Evolutionary conservation across 2,888 invertebrate genomes (phyloP).

Genomic region (Adelognathus sp.): DNA sequence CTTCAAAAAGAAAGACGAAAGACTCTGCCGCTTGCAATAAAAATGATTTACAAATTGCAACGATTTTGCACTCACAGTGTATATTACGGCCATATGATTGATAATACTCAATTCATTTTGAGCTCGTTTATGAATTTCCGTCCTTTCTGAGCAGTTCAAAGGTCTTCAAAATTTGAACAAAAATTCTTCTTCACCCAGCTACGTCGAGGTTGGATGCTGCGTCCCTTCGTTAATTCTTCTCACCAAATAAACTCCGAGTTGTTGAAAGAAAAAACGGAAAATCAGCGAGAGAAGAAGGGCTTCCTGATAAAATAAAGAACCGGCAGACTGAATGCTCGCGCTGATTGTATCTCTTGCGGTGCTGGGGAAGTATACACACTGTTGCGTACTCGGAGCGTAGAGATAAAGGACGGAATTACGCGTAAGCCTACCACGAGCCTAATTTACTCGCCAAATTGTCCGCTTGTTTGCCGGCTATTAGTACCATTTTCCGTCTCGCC

Average conservation of each 20-base stretch:
- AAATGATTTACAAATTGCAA: too few species aligned
- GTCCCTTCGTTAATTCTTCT: background rate
- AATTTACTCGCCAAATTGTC: constrained; percentile 67
- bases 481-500: constrained; percentile 62
- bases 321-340: constrained; percentile 56
- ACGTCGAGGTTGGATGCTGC: background rate
- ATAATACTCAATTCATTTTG: too few species aligned
- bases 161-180: too few species aligned
- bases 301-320: constrained; percentile 62
- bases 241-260: background rate
- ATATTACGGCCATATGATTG: too few species aligned
- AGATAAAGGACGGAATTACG: constrained; percentile 29
- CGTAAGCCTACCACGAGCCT: constrained; percentile 32
- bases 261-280: background rate
- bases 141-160: too few species aligned
- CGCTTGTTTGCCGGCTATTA: constrained; percentile 68
- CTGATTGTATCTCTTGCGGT: constrained; percentile 51
- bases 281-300: background rate
- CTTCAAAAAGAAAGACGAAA: too few species aligned
- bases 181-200: too few species aligned
- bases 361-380: background rate
- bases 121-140: too few species aligned
- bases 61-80: too few species aligned
- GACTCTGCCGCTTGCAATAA: too few species aligned
- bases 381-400: constrained; percentile 15